phyloP scores from a whole-genome alignment of 2,797 vertebrate species.

The Halcyon leucocephala region DNA sequence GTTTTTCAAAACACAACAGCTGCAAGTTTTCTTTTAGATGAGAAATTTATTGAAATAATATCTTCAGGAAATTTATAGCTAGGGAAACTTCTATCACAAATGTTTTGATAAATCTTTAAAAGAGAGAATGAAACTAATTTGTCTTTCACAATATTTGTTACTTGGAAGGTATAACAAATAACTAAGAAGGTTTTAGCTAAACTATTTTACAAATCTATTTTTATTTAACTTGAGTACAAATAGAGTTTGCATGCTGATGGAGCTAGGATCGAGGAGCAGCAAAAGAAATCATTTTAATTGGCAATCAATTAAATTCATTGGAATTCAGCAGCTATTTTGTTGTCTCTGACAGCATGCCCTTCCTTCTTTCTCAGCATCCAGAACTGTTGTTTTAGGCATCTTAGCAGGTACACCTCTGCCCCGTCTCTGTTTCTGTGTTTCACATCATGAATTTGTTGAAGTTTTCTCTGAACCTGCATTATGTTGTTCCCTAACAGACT shows the following conservation, averaged over 20 bases:
- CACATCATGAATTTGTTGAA: background rate
- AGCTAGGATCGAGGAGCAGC: background rate
- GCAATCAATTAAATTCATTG: background rate
- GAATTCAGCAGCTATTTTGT: background rate
- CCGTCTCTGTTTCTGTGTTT: background rate
- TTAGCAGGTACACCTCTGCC: background rate
- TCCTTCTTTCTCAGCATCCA: background rate
- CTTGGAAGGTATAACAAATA: background rate
- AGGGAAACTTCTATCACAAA: background rate
- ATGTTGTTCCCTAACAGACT: background rate
- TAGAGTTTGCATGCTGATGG: background rate
- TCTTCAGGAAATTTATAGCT: background rate
- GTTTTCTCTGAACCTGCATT: background rate
- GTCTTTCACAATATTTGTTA: background rate
- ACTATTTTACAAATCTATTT: background rate
- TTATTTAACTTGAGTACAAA: background rate
- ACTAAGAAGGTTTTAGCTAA: background rate
- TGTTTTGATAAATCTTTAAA: background rate
- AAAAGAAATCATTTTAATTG: background rate
- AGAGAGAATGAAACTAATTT: background rate
- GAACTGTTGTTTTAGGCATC: background rate
- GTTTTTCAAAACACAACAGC: conserved; percentile 47
- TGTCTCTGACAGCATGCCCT: fast-evolving
- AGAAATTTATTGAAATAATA: conserved; percentile 13
- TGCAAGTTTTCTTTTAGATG: conserved; percentile 49